Conservation (phyloP, 1,140 invertebrate species). For the Psilanteris sp. region DNA sequence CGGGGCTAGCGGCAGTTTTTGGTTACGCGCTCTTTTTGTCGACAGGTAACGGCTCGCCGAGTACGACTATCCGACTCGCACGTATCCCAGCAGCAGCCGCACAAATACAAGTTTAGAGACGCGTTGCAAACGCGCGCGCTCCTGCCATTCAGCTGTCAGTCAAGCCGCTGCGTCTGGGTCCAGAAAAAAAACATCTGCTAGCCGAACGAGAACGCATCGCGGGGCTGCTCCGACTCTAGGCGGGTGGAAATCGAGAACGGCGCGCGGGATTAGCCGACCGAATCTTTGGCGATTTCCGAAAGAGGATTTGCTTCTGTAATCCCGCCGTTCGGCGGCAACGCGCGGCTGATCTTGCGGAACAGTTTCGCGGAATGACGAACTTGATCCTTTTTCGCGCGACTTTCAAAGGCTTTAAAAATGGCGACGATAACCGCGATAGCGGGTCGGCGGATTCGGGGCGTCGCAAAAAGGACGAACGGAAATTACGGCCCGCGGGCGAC, state of each 20-base stretch:
- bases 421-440: conserved; percentile 25
- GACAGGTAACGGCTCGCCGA: conserved; percentile 59
- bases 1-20: conserved; percentile 63
- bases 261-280: conserved; percentile 68
- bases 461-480: conserved; percentile 31
- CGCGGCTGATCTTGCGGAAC: too few species aligned
- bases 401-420: neutral
- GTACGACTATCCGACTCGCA: conserved; percentile 47
- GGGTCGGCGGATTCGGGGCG: conserved; percentile 16
- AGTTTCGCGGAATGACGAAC: too few species aligned
- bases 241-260: conserved; percentile 38
- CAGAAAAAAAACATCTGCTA: conserved; percentile 64
- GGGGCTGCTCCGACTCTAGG: conserved; percentile 1
- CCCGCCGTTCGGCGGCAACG: too few species aligned
- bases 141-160: conserved; percentile 64
- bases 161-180: conserved; percentile 54
- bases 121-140: conserved; percentile 47
- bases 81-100: conserved; percentile 45
- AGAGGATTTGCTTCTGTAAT: too few species aligned
- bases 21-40: conserved; percentile 64
- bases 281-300: conserved; percentile 18
- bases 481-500: conserved; percentile 43
- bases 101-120: conserved; percentile 27
- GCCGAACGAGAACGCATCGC: conserved; percentile 52
- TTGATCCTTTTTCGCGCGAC: too few species aligned